These are phyloP conservation scores for Clanis bilineata DNA, from an alignment of 2,888 invertebrate species.

Conservation along the genomic window DNA sequence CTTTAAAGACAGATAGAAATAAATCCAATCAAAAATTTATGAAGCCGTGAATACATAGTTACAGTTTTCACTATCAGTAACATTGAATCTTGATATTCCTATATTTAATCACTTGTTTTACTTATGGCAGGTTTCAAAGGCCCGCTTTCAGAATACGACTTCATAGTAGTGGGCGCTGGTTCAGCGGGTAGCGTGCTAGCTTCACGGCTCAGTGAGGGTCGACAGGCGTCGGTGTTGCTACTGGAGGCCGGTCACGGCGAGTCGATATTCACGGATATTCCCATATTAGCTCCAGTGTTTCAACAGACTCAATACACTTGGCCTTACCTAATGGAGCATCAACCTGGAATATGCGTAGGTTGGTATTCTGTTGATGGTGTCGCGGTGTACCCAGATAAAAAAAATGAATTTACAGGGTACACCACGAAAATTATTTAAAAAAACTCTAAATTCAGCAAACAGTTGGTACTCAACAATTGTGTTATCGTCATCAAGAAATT, in stretches of 20 bases:
- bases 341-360: conserved; percentile 77
- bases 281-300: conserved; percentile 65
- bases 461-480: too few relatives aligned
- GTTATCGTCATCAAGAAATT: too few relatives aligned
- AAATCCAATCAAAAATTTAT: too few relatives aligned
- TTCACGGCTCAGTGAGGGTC: conserved; percentile 71
- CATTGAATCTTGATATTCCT: too few relatives aligned
- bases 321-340: conserved; percentile 81
- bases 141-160: conserved; percentile 67
- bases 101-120: too few relatives aligned
- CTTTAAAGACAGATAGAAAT: too few relatives aligned
- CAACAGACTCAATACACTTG: conserved; percentile 72
- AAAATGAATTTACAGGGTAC: neutral
- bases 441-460: too few relatives aligned
- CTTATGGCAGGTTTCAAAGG: conserved; percentile 58
- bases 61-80: too few relatives aligned
- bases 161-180: conserved; percentile 80
- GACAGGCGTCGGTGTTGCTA: conserved; percentile 69
- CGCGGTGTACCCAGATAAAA: neutral
- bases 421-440: too few relatives aligned
- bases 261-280: conserved; percentile 65
- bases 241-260: conserved; percentile 77
- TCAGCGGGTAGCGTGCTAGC: conserved; percentile 80
- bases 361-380: too few relatives aligned
- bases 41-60: too few relatives aligned